phyloP scores from a whole-genome alignment of 2,888 invertebrate genomes.

The Seira sanloemensis region DNA sequence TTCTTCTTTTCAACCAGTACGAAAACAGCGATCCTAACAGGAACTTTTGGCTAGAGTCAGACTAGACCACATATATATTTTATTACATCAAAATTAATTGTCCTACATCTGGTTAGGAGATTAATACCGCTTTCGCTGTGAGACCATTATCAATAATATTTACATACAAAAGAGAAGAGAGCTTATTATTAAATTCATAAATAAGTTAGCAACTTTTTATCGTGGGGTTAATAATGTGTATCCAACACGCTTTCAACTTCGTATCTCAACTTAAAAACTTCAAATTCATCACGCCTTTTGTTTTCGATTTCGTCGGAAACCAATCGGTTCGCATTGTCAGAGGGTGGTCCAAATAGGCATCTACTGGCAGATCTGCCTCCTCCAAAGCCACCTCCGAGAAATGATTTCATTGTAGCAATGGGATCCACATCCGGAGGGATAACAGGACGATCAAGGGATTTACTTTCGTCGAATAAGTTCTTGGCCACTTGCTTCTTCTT shows the following conservation, averaged over 20 bases:
- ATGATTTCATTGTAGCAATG: neutral
- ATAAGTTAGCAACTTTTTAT: neutral
- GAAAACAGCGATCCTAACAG: neutral
- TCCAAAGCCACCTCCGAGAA: neutral
- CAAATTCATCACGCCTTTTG: neutral
- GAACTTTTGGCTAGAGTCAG: neutral
- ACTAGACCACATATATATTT: neutral
- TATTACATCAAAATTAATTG: neutral
- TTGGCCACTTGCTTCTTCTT: constrained; percentile 18
- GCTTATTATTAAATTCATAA: neutral
- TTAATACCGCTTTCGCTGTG: neutral
- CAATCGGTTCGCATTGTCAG: neutral
- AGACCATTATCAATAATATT: neutral
- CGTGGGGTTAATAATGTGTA: neutral
- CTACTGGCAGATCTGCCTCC: neutral
- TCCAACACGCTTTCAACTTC: neutral
- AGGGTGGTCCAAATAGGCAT: constrained; percentile 19
- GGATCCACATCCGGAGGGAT: neutral
- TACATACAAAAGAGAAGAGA: neutral
- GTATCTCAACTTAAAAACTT: neutral
- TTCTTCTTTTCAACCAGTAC: neutral
- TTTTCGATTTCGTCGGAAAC: neutral
- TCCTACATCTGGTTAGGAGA: neutral
- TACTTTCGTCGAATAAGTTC: no score
- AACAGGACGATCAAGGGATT: no score